Evolutionary conservation across 2,888 invertebrate species (phyloP), one percentile per base, ranked within the genome.

Genomic region (Pterobdella sp.): DNA sequence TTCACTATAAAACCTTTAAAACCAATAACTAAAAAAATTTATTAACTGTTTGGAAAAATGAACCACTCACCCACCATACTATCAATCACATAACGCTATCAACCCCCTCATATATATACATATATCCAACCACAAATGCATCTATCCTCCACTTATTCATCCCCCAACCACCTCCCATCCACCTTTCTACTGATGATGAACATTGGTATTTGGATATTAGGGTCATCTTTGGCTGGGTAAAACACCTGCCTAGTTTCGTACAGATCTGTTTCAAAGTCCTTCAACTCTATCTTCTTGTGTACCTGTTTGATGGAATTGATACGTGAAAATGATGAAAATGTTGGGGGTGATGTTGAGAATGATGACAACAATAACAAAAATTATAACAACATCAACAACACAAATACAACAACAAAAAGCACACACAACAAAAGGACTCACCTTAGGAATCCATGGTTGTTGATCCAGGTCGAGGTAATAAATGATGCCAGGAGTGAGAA

Each of bases 201-300:
- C 95, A 97, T 96, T 31, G 96, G 96, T 79, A 97, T 88, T 85
- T 90, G 89, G 29, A 93, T 93, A 79, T 14, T 52, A 22, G 93
- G 94, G 79, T 91, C 92, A 84, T 97, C 96, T 84, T 92, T 93
- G 84, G 94, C 93, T 1, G 87, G 83, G 83, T 93, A 97, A 85
- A 96, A 97, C 74, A 94, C 88, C 85, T 97, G 97, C 75, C 89
- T 88, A 14, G 91, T 91, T 81, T 90, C 89, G 80, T 91, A 95
- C 77, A 89, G 85, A 10, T 88, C 87, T 1, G 90, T 85, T 83
- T 93, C 88, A 82, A 94, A 90, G 73, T 90, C 91, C 75, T 91
- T 90, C 42, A 95, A 88, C 82, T 88, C 88, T n/a, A 92, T 92
- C 84, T 93, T 90, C 77, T 91, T 88, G 81, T 91, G 90, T 7